Evolutionary conservation across 2,797 vertebrate genomes (phyloP).

Genomic region (Capromys pilorides): DNA sequence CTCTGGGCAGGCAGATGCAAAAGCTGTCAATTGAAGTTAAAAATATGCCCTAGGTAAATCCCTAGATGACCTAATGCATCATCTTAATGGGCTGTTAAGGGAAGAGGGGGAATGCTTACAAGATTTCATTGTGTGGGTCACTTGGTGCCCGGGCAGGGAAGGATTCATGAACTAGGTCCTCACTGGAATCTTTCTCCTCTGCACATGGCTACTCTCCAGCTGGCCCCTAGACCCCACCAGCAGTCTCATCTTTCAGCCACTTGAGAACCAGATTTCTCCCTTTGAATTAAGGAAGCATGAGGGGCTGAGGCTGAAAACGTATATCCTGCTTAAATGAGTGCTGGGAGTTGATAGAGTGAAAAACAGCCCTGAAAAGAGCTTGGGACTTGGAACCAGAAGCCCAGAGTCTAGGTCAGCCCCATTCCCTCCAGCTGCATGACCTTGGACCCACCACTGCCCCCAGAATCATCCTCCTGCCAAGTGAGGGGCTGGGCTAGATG

Average conservation of each 20-base stretch:
- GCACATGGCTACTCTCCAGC: neutral
- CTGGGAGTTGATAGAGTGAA: neutral
- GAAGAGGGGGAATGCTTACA: constrained; percentile 29
- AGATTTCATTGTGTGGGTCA: constrained; percentile 29
- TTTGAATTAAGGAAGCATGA: neutral
- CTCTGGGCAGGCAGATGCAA: constrained; percentile 34
- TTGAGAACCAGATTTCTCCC: neutral
- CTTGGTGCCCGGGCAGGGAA: neutral
- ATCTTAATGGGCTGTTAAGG: constrained; percentile 61
- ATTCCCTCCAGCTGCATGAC: neutral
- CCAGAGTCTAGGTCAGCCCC: neutral
- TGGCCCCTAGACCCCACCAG: neutral
- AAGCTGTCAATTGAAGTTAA: constrained; percentile 66
- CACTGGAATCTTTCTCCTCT: neutral
- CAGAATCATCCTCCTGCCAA: neutral
- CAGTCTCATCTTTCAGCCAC: neutral
- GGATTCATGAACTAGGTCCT: neutral
- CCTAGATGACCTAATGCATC: constrained; percentile 64
- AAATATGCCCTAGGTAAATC: constrained; percentile 73
- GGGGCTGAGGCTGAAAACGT: neutral
- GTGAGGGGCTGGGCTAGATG: constrained; percentile 32
- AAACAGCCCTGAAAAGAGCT: neutral
- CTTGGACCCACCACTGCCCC: constrained; percentile 8
- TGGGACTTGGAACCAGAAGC: neutral
- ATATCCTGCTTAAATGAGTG: neutral